Evolutionary conservation across 2,113 vertebrate species (phyloP).

Genomic region (Triplophysa rosa): DNA sequence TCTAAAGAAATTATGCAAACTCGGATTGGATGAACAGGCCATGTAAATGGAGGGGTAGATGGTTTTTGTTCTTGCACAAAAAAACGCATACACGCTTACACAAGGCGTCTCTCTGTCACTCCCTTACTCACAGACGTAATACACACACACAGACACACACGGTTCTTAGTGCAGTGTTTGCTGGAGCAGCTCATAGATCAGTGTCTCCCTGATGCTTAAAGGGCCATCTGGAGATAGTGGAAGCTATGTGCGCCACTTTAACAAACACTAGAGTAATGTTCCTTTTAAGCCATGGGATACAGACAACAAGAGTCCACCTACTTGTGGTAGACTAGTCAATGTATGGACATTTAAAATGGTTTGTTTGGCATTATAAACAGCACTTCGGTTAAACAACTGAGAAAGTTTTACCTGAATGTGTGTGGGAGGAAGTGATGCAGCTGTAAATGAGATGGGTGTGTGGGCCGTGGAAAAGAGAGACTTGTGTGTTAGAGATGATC

Average conservation of each 20-base stretch:
- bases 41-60: constrained; percentile 33
- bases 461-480: constrained; percentile 37
- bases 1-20: constrained; percentile 70
- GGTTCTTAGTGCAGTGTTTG: neutral
- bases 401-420: constrained; percentile 11
- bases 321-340: neutral
- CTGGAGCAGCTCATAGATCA: constrained; percentile 33
- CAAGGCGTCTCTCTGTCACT: constrained; percentile 14
- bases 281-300: no score
- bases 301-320: no score
- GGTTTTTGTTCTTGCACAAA: constrained; percentile 13
- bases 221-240: constrained; percentile 48
- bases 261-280: neutral
- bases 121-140: neutral
- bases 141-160: constrained; percentile 9
- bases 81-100: constrained; percentile 11
- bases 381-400: neutral
- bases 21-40: constrained; percentile 57
- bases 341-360: neutral
- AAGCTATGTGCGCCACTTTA: constrained; percentile 1
- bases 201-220: constrained; percentile 14
- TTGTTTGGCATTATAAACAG: neutral
- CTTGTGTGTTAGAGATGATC: constrained; percentile 23
- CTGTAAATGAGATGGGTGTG: constrained; percentile 38
- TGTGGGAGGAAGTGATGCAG: constrained; percentile 14